A percentile compares a stretch with the other conserved stretches of the same genome.
Conservation (phyloP, 2,888 invertebrate species). For the Conistra vaccinii region DNA sequence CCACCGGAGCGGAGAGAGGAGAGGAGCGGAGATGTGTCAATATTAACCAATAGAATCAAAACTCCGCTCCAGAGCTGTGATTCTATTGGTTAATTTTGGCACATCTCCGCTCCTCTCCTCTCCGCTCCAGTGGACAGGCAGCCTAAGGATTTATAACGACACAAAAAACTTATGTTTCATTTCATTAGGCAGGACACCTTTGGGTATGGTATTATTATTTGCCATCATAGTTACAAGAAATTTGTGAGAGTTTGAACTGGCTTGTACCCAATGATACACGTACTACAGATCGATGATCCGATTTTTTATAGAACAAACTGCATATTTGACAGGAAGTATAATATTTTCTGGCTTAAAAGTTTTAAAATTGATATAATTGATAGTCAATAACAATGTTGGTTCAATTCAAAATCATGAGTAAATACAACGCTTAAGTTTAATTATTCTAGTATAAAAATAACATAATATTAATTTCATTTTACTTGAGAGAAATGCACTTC, state of each 20-base stretch:
- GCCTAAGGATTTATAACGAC: too few species aligned
- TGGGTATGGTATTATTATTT: background rate
- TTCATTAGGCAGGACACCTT: too few species aligned
- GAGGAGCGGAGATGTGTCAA: too few species aligned
- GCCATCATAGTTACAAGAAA: background rate
- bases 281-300: background rate
- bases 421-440: constrained; percentile 43
- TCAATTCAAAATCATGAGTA: constrained; percentile 44
- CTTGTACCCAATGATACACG: background rate
- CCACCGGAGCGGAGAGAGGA: too few species aligned
- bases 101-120: too few species aligned
- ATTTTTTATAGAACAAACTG: constrained; percentile 5
- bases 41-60: too few species aligned
- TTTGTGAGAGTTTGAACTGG: background rate
- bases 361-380: constrained; percentile 16
- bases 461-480: constrained; percentile 38
- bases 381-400: constrained; percentile 38
- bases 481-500: constrained; percentile 22
- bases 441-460: constrained; percentile 55
- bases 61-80: too few species aligned
- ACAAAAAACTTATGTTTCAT: too few species aligned
- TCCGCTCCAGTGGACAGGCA: too few species aligned
- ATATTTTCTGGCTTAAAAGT: constrained; percentile 20
- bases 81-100: too few species aligned
- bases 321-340: constrained; percentile 37